Conservation (phyloP, 2,888 invertebrate species). For the Deilephila porcellus region DNA sequence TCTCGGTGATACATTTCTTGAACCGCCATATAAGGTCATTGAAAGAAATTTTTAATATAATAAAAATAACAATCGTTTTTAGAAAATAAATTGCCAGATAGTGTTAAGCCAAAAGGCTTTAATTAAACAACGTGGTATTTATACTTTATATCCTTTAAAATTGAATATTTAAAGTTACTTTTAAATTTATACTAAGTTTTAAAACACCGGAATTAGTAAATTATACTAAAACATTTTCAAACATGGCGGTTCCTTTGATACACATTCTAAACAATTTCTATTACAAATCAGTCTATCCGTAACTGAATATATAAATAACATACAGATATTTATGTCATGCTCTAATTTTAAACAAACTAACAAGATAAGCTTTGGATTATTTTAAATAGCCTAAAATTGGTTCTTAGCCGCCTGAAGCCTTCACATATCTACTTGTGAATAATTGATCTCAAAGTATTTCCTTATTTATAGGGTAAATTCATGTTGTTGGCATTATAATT, state of each 20-base stretch:
- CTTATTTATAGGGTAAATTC: constrained; percentile 8
- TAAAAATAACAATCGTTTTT: neutral
- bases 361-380: constrained; percentile 67
- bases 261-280: constrained; percentile 36
- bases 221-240: constrained; percentile 4
- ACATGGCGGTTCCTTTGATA: constrained; percentile 19
- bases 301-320: constrained; percentile 43
- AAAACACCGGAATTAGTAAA: constrained; percentile 5
- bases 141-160: too few relatives aligned
- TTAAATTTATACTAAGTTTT: too few relatives aligned
- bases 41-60: neutral
- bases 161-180: too few relatives aligned
- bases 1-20: neutral
- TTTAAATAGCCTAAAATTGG: constrained; percentile 58
- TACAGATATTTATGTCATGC: constrained; percentile 57
- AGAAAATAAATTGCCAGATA: neutral
- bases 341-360: constrained; percentile 53
- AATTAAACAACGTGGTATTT: too few relatives aligned
- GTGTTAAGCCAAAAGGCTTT: neutral
- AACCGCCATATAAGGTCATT: constrained; percentile 5
- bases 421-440: constrained; percentile 53
- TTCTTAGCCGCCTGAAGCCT: constrained; percentile 57
- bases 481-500: neutral
- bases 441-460: constrained; percentile 32
- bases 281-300: constrained; percentile 44